phyloP scores from a whole-genome alignment of 1,140 invertebrate genomes.

The Papilio machaon region DNA sequence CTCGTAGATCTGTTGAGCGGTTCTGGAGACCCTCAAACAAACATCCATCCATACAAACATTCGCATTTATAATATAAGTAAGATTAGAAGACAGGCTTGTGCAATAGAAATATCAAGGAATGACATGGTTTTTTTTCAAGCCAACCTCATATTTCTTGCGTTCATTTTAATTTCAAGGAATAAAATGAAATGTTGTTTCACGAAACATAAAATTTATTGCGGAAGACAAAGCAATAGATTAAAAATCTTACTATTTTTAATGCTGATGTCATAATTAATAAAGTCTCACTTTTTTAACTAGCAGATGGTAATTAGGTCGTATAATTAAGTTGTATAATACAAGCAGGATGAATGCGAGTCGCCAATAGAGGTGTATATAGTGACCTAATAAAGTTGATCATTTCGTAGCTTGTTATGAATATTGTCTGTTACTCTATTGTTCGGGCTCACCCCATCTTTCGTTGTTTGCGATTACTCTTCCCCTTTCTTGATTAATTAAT shows the following conservation, averaged over 20 bases:
- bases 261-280: too few relatives aligned
- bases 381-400: slow-evolving; percentile 32
- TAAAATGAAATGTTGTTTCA: not conserved
- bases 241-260: too few relatives aligned
- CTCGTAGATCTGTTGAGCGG: too few relatives aligned
- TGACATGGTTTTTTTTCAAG: not conserved
- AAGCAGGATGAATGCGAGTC: not conserved
- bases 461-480: slow-evolving; percentile 23
- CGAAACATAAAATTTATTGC: too few relatives aligned
- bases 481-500: slow-evolving; percentile 31
- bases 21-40: too few relatives aligned
- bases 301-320: not conserved
- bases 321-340: not conserved
- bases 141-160: not conserved
- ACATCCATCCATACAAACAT: too few relatives aligned
- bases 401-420: slow-evolving; percentile 23
- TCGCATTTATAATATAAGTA: too few relatives aligned
- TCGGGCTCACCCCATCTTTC: not conserved
- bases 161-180: not conserved
- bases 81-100: not conserved
- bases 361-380: not conserved
- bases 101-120: not conserved
- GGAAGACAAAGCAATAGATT: too few relatives aligned
- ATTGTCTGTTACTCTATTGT: slow-evolving; percentile 25
- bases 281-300: too few relatives aligned